These are phyloP conservation scores for Calephelis nemesis DNA, from an alignment of 1,140 invertebrate species.

Conservation along the genomic window DNA sequence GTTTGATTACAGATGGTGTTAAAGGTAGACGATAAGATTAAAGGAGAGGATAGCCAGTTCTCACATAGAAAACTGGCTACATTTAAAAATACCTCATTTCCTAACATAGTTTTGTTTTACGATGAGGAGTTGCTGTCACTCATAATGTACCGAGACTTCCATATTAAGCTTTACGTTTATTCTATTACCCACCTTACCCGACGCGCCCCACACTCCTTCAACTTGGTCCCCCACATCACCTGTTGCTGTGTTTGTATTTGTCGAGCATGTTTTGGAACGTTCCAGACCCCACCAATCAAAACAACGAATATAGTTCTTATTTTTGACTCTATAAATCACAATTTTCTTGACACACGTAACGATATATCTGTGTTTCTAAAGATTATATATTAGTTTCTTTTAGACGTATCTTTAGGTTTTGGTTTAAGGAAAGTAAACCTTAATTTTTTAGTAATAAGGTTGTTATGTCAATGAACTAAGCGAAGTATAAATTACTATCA, in stretches of 20 bases:
- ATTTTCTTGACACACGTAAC: constrained; percentile 1
- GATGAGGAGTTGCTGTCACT: too few relatives aligned
- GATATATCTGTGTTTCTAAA: constrained; percentile 29
- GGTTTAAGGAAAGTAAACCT: background rate
- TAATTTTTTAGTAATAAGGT: background rate
- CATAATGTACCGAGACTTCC: too few relatives aligned
- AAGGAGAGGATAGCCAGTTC: too few relatives aligned
- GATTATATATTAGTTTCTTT: constrained; percentile 15
- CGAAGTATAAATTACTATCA: constrained; percentile 11
- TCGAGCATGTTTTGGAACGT: constrained; percentile 10
- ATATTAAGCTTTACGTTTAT: too few relatives aligned
- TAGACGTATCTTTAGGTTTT: background rate
- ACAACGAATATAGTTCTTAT: constrained; percentile 13
- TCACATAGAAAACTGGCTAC: too few relatives aligned
- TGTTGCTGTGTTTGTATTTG: constrained; percentile 18
- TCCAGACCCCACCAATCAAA: constrained; percentile 5
- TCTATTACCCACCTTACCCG: background rate
- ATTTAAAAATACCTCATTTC: too few relatives aligned
- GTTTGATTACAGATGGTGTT: too few relatives aligned
- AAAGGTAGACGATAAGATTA: too few relatives aligned
- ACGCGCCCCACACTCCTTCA: constrained; percentile 3
- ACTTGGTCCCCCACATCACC: constrained; percentile 12
- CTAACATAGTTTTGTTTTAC: too few relatives aligned
- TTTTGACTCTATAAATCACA: constrained; percentile 10
- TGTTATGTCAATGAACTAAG: background rate